A percentile compares a stretch with the other conserved stretches of the same genome.
Evolutionary conservation across 2,797 vertebrate species (phyloP).

Genomic region (Pseudotriccus pelzelni): DNA sequence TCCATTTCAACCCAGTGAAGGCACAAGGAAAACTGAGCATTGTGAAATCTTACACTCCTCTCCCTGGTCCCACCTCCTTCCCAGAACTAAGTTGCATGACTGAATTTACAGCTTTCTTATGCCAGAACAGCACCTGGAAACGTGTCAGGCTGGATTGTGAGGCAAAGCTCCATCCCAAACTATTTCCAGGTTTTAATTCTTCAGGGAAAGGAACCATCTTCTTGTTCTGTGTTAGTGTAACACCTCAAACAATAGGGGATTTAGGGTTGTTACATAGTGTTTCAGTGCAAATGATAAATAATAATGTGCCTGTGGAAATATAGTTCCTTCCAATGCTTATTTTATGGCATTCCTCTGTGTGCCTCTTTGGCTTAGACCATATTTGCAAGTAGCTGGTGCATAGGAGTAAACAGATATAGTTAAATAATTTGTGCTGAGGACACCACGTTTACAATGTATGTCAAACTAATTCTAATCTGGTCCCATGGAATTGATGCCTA

Average conservation of each 20-base stretch:
- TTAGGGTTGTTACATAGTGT: neutral
- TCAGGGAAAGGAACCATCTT: neutral
- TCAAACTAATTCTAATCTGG: neutral
- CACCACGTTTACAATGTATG: neutral
- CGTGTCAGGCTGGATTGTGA: neutral
- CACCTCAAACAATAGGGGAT: neutral
- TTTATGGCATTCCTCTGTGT: neutral
- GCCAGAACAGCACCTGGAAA: neutral
- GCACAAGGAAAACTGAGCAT: neutral
- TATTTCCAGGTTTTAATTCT: conserved; percentile 15
- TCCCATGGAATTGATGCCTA: neutral
- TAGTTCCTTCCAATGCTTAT: neutral
- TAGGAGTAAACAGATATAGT: neutral
- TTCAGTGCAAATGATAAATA: neutral
- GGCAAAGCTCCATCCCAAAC: neutral
- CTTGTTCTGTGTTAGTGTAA: neutral
- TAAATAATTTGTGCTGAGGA: neutral
- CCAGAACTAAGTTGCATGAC: neutral
- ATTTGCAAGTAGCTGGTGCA: neutral
- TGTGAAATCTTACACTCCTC: conserved; percentile 6
- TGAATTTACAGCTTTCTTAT: conserved; percentile 1
- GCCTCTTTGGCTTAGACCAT: neutral
- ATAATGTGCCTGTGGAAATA: neutral
- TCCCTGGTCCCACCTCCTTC: neutral
- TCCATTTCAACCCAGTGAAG: neutral